These are phyloP conservation scores for Scaptomyza cyrtandrae DNA, from an alignment of 2,888 invertebrate genomes.

Conservation along the genomic window DNA sequence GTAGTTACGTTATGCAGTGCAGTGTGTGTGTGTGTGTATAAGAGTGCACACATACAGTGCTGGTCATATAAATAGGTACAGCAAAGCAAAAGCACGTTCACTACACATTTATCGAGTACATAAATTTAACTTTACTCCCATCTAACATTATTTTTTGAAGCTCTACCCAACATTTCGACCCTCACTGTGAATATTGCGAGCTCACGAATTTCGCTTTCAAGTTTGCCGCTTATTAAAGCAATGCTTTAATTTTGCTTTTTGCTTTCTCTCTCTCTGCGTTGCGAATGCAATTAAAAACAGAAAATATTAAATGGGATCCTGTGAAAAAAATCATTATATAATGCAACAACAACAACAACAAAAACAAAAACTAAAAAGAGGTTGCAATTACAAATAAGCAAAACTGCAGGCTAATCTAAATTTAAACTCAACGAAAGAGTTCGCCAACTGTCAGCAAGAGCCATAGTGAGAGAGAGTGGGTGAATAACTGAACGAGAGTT, in stretches of 20 bases:
- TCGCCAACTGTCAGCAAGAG: constrained; percentile 8
- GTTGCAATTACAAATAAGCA: constrained; percentile 27
- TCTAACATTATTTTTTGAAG: too few species aligned
- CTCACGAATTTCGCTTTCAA: constrained; percentile 42
- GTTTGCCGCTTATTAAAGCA: constrained; percentile 36
- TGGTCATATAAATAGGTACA: constrained; percentile 4
- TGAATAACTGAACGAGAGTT: neutral
- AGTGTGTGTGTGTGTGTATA: constrained; percentile 1
- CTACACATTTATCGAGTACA: too few species aligned
- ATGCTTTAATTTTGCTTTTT: constrained; percentile 56
- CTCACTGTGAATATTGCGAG: constrained; percentile 43
- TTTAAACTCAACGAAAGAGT: constrained; percentile 49
- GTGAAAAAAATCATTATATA: constrained; percentile 33
- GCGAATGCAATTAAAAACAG: constrained; percentile 37
- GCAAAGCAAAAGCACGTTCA: neutral
- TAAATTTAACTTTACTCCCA: too few species aligned
- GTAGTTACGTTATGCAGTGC: constrained; percentile 54
- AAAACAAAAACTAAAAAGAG: neutral
- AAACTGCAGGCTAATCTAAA: constrained; percentile 47
- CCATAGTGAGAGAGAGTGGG: neutral
- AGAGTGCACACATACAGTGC: constrained; percentile 5
- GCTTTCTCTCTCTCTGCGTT: constrained; percentile 1
- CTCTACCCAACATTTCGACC: too few species aligned
- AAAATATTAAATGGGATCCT: neutral
- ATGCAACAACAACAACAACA: constrained; percentile 7